phyloP scores from a whole-genome alignment of 2,888 invertebrate genomes.

The Pantelozetes paolii region DNA sequence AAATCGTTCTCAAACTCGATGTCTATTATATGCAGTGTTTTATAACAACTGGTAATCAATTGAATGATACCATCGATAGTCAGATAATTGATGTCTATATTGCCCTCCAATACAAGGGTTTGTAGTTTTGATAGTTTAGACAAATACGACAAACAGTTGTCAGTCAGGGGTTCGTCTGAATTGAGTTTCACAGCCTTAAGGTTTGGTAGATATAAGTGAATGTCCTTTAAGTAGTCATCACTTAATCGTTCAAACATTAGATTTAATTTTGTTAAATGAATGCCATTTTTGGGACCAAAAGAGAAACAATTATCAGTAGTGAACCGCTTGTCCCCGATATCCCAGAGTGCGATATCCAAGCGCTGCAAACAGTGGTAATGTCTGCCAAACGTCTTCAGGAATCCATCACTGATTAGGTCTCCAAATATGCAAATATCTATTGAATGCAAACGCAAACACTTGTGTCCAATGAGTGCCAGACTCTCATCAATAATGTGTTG shows the following conservation, averaged over 20 bases:
- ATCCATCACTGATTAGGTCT: neutral
- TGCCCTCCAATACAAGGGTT: conserved; percentile 21
- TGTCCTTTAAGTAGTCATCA: conserved; percentile 16
- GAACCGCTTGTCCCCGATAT: neutral
- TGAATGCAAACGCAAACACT: neutral
- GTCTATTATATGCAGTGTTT: neutral
- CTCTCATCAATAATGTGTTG: conserved; percentile 6
- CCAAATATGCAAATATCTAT: conserved; percentile 16
- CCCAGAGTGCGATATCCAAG: conserved; percentile 2
- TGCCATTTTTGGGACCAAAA: neutral
- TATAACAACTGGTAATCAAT: neutral
- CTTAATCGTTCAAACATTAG: conserved; percentile 15
- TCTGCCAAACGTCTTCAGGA: neutral
- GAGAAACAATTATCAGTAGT: neutral
- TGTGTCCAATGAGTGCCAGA: neutral
- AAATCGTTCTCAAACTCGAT: neutral
- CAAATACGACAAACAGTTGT: neutral
- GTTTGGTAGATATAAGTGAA: conserved; percentile 13
- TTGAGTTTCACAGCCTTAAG: conserved; percentile 3
- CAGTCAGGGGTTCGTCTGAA: neutral
- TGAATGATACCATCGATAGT: neutral
- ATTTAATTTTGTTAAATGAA: conserved; percentile 17
- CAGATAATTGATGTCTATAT: neutral
- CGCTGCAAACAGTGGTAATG: neutral
- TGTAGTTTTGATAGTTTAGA: neutral